Evolutionary conservation across 2,113 vertebrate genomes (phyloP).

Genomic region (Spilogale gracilis): DNA sequence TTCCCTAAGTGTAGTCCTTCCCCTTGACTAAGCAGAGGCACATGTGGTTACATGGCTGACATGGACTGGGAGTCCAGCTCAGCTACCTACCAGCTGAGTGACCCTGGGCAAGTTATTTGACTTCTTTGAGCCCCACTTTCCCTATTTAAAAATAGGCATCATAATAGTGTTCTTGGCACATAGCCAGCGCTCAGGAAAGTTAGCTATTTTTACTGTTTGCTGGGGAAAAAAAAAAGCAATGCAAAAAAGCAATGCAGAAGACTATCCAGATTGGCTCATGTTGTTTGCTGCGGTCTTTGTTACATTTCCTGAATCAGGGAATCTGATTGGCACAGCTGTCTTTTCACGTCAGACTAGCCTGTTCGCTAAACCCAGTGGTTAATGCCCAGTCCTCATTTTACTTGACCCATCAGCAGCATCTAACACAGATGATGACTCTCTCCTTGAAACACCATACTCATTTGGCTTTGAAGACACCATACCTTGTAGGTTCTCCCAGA

Average conservation of each 20-base stretch:
- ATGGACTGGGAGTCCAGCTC: conserved; percentile 61
- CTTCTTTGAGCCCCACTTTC: conserved; percentile 76
- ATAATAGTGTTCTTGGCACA: conserved; percentile 75
- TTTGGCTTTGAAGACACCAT: not conserved
- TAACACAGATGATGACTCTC: not conserved
- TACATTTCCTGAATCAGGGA: conserved; percentile 31
- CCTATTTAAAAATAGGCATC: conserved; percentile 78
- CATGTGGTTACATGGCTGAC: conserved; percentile 1
- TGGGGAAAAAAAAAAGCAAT: conserved; percentile 20
- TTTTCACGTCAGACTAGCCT: conserved; percentile 25
- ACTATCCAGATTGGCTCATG: not conserved
- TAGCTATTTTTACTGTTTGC: conserved; percentile 82
- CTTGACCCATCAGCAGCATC: not conserved
- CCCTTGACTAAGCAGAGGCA: not conserved
- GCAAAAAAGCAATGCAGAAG: conserved; percentile 62
- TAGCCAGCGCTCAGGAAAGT: conserved; percentile 73
- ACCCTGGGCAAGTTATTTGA: conserved; percentile 75
- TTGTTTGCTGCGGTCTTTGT: conserved; percentile 58
- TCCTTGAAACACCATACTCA: not conserved
- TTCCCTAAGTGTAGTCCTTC: not conserved
- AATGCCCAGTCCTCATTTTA: not conserved
- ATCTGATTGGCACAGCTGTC: conserved; percentile 58
- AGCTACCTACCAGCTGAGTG: conserved; percentile 60
- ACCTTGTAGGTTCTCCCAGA: not conserved
- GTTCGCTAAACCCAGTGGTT: not conserved